Evolutionary conservation across 92 coral and sea anemone genomes (phyloP).

Genomic region (Siderastrea siderea): DNA sequence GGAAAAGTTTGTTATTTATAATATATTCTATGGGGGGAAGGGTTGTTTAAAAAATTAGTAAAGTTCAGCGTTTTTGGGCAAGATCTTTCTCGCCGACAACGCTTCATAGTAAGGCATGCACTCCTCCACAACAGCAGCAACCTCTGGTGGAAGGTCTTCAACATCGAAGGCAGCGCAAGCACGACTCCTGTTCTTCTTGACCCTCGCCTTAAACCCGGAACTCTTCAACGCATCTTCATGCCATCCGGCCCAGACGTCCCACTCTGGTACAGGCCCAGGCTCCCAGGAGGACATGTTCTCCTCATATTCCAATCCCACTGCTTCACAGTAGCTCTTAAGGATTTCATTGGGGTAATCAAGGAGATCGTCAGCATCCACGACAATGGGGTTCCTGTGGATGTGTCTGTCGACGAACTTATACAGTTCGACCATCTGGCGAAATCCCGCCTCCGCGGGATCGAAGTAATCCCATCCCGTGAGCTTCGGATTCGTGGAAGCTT

Average conservation of each 20-base stretch:
- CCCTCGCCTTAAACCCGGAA: constrained; percentile 81
- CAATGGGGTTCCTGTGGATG: constrained; percentile 74
- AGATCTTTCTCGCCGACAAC: constrained; percentile 57
- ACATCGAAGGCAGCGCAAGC: constrained; percentile 34
- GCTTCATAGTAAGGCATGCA: constrained; percentile 67
- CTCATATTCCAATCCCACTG: constrained; percentile 83
- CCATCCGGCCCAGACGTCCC: constrained; percentile 97
- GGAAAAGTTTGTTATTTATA: too few species aligned
- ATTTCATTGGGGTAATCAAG: constrained; percentile 84
- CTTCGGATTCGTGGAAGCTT: constrained; percentile 89
- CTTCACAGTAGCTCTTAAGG: constrained; percentile 92
- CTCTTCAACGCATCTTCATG: constrained; percentile 92
- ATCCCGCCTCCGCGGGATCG: constrained; percentile 92
- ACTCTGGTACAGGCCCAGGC: constrained; percentile 91
- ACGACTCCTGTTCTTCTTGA: constrained; percentile 29
- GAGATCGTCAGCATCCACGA: constrained; percentile 97
- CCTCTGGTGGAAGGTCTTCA: constrained; percentile 71
- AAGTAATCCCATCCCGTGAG: constrained; percentile 98
- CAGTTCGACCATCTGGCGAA: constrained; percentile 88
- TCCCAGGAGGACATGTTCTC: constrained; percentile 95
- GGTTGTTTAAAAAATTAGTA: neutral
- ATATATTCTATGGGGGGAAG: too few species aligned
- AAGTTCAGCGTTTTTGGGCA: constrained; percentile 33
- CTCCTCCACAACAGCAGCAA: constrained; percentile 62
- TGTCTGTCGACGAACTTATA: constrained; percentile 82